Evolutionary conservation across 2,113 vertebrate genomes (phyloP).

Genomic region (Gymnocephalus cernua): DNA sequence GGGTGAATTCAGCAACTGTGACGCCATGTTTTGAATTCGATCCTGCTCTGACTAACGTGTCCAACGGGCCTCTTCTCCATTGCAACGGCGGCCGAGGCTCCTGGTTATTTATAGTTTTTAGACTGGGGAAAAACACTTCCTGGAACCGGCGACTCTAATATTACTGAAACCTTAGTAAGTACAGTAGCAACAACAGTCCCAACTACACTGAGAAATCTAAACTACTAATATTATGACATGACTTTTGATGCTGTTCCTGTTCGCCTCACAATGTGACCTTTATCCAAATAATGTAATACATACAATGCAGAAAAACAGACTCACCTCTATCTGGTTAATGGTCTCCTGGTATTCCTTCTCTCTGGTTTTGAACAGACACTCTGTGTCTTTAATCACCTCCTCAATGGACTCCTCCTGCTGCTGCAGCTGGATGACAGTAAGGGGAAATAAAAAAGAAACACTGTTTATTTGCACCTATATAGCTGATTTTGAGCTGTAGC

Average conservation of each 20-base stretch:
- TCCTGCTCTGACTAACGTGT: too few species aligned
- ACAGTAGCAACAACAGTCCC: too few species aligned
- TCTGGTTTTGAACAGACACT: constrained; percentile 92
- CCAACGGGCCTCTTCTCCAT: too few species aligned
- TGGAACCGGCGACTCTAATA: too few species aligned
- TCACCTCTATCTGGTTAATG: constrained; percentile 96
- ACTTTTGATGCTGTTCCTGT: too few species aligned
- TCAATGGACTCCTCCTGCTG: constrained; percentile 94
- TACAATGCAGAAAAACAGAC: neutral
- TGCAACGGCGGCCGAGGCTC: too few species aligned
- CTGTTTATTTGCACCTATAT: neutral
- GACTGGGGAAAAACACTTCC: too few species aligned
- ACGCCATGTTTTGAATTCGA: too few species aligned
- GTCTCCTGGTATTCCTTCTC: constrained; percentile 98
- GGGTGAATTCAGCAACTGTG: too few species aligned
- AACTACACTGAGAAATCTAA: too few species aligned
- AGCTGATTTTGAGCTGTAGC: neutral
- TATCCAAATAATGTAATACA: neutral
- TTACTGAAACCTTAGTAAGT: too few species aligned
- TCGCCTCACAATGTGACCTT: neutral
- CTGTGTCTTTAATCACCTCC: constrained; percentile 96
- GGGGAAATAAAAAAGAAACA: neutral
- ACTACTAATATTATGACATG: neutral
- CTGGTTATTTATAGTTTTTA: too few species aligned
- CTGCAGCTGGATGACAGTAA: neutral